These are phyloP conservation scores for Synergus laeviventris DNA, from an alignment of 2,888 invertebrate genomes.

Conservation along the genomic window DNA sequence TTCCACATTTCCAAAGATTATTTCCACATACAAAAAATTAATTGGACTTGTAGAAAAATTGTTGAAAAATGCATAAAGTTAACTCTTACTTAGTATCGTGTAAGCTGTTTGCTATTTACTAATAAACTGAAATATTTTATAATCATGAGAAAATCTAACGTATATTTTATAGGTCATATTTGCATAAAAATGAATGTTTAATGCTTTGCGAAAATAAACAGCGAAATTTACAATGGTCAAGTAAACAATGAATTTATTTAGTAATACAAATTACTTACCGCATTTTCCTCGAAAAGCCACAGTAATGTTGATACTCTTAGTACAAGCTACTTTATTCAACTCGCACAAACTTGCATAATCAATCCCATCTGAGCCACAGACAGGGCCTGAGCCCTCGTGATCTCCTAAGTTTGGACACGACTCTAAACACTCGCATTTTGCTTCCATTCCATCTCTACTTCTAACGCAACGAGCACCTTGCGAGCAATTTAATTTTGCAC, in stretches of 20 bases:
- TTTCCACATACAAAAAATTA: too few relatives aligned
- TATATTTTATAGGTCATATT: not conserved
- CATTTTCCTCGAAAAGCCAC: constrained; percentile 92
- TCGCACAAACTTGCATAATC: constrained; percentile 93
- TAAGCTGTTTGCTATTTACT: too few relatives aligned
- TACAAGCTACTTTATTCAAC: constrained; percentile 88
- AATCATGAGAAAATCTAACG: not conserved
- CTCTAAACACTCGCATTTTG: constrained; percentile 87
- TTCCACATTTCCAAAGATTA: too few relatives aligned
- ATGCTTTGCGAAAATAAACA: not conserved
- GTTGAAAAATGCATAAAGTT: too few relatives aligned
- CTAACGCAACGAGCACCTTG: constrained; percentile 80
- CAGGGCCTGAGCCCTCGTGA: constrained; percentile 86
- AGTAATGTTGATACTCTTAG: constrained; percentile 84
- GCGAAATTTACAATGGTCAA: not conserved
- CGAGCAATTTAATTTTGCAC: constrained; percentile 78
- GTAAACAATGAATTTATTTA: not conserved
- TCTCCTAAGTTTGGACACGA: constrained; percentile 90
- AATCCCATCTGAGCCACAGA: constrained; percentile 89
- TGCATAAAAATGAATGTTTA: not conserved
- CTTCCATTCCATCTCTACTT: constrained; percentile 82
- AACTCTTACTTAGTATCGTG: too few relatives aligned
- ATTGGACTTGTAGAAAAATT: too few relatives aligned
- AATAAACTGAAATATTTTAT: not conserved
- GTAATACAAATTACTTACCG: constrained; percentile 80